phyloP scores from a whole-genome alignment of 2,113 vertebrate species.

The Tauraco erythrolophus region DNA sequence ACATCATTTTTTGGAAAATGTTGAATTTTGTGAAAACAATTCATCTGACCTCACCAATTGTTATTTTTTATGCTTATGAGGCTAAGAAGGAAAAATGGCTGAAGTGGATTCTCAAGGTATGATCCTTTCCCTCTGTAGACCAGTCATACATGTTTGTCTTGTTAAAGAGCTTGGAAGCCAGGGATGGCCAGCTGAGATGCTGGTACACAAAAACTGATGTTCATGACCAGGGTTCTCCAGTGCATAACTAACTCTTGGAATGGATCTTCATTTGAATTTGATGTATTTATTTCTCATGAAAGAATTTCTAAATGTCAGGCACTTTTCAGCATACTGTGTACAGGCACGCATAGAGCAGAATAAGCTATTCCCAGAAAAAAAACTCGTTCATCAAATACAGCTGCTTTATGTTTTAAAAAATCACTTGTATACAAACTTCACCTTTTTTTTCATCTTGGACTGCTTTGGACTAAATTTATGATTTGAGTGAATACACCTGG shows the following conservation, averaged over 20 bases:
- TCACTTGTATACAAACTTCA: background rate
- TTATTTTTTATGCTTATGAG: background rate
- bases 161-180: background rate
- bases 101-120: background rate
- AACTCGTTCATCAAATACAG: background rate
- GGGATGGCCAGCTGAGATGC: background rate
- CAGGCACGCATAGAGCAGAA: background rate
- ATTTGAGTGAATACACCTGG: background rate
- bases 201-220: background rate
- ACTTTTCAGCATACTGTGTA: background rate
- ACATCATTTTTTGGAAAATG: background rate
- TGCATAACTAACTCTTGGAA: background rate
- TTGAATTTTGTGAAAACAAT: background rate
- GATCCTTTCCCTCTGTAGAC: background rate
- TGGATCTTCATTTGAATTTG: background rate
- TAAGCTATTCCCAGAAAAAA: background rate
- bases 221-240: background rate
- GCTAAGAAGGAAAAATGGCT: background rate
- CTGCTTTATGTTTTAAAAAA: background rate
- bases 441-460: rapidly evolving
- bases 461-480: background rate
- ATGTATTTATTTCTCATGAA: background rate
- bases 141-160: background rate
- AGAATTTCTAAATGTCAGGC: background rate
- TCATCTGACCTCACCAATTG: background rate